phyloP scores from a whole-genome alignment of 2,888 invertebrate species.

The Ormyrus rosae region DNA sequence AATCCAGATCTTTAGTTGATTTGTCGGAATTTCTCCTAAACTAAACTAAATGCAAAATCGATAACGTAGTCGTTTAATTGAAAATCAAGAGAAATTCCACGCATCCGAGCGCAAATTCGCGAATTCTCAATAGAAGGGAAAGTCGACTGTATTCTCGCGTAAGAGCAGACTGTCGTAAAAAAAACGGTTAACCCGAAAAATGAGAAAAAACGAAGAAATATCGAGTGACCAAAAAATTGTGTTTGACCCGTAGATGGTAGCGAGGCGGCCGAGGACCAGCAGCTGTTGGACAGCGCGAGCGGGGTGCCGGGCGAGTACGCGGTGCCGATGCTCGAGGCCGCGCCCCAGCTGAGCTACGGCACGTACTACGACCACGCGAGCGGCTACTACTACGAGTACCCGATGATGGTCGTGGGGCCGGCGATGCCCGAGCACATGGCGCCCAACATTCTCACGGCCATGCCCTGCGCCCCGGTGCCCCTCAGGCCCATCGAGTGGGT shows the following conservation, averaged over 20 bases:
- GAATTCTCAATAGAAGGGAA: no score
- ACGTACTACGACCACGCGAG: constrained; percentile 72
- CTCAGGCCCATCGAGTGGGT: constrained; percentile 77
- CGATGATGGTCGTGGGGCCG: constrained; percentile 74
- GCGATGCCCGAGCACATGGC: constrained; percentile 67
- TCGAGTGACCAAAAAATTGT: no score
- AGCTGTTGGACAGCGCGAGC: constrained; percentile 66
- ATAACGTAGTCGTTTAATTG: no score
- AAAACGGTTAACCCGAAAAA: no score
- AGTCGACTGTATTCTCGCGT: no score
- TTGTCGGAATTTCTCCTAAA: no score
- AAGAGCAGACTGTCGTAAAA: no score
- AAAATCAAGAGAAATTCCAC: no score
- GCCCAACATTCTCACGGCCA: constrained; percentile 71
- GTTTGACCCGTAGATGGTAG: constrained; percentile 68
- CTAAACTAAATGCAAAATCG: no score
- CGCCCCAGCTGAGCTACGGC: constrained; percentile 67
- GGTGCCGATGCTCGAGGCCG: constrained; percentile 61
- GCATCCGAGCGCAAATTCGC: no score
- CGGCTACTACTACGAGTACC: constrained; percentile 74
- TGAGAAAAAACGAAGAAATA: no score
- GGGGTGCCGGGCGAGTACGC: constrained; percentile 40
- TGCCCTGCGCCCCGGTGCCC: constrained; percentile 76
- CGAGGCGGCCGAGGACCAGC: constrained; percentile 73
- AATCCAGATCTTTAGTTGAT: no score